Evolutionary conservation across 1,140 invertebrate species (phyloP), one percentile per base, ranked within the genome.

Genomic region (Oscheius sp.): DNA sequence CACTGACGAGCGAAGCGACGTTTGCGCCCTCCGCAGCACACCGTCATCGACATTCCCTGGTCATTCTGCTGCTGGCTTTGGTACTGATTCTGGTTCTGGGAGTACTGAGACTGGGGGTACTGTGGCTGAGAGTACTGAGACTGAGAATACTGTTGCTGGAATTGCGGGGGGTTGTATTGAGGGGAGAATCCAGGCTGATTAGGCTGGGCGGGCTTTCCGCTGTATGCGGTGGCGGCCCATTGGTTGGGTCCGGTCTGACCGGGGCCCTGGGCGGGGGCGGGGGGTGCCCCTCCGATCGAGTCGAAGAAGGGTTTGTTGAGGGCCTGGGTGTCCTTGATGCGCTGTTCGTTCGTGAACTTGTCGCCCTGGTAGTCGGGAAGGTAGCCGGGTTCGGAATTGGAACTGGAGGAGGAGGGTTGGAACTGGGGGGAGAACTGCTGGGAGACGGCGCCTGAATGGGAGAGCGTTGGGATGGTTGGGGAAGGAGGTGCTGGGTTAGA

Each of bases 291-390:
- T 32, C 75, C 75, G 31, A 76, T 76, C 28, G 64, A 63, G 26
- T 75, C 72, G 58, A 76, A 76, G 55, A 76, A 76, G 26, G 46
- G 36, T 46, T 59, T 68, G 38, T 76, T 76, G 36, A 76, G 52
- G 7, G 64, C 64, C 35, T 69, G 63, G n/a, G 75, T 76, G 2
- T 76, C 75, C 23, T 72, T 26, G 26, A 76, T 76, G 45, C 75
- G 73, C 58, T 75, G 46, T 23, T 75, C 71, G 35, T 76, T 62
- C 13, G 75, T 76, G 65, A 68, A 76, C 45, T 58, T 15, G 36
- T 76, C 75, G 13, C 75, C 75, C 36, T 73, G 75, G 38, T 76
- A 76, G 34, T 76, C 75, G 32, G 75, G 75, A 23, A 76, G 70
- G 34, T 76, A 76, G n/a, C 75, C 75, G 13, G 75, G 75, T 35